Evolutionary conservation across 2,797 vertebrate genomes (phyloP), one percentile per base, ranked within the genome.

Genomic region (Manis pentadactyla): DNA sequence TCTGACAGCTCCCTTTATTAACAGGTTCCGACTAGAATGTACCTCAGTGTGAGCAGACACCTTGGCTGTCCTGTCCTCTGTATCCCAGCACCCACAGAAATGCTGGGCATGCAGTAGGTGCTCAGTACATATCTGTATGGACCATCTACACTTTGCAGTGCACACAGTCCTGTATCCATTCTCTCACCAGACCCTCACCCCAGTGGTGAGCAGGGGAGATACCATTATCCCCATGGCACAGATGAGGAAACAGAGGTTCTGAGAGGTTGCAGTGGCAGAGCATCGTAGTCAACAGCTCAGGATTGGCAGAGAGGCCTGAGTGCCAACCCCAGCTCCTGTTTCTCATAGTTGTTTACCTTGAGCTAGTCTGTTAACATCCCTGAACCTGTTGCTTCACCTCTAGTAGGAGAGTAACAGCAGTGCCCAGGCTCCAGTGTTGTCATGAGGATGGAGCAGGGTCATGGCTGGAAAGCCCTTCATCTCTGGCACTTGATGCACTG

Each of bases 81-180:
- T 59, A 27, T 19, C 46, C 42, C 59, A 66, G 81, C 7, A 84
- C n/a, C 17, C 51, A 68, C 5, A 46, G 19, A 31, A 31, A 73
- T 1, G 5, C 34, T 34, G 5, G 23, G 34, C 17, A 2, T n/a
- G 0, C 7, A 42, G 2, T 1, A 57, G 46, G 71, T 49, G 9
- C 31, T 89, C 39, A 7, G 31, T 61, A 42, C 93, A 15, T 75
- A 37, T 29, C 5, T 64, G 37, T 10, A 75, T 17, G 23, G 12
- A 23, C 37, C 23, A 37, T 4, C 31, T 15, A 23, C 23, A 53
- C 39, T 75, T 51, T 57, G 42, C 15, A 21, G 51, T 13, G 6
- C 4, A 49, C 5, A 1, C 0, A 1, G 34, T 49, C 25, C 29
- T 73, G 51, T 3, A n/a, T 9, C 14, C 37, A 46, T 59, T 63